Evolutionary conservation across 2,113 vertebrate species (phyloP).

Genomic region (Silurus glanis): DNA sequence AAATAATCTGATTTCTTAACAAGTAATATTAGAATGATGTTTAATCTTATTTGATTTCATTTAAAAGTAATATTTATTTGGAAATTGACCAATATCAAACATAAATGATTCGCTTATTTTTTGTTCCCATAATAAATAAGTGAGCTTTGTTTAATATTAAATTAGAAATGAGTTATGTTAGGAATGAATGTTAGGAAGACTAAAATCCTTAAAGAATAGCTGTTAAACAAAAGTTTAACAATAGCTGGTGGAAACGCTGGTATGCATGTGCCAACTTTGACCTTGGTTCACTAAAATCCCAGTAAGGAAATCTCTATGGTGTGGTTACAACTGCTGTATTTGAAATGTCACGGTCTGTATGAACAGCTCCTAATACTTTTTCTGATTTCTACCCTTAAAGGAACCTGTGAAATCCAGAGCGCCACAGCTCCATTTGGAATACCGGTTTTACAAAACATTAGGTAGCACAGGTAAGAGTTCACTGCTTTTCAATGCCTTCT

Average conservation of each 20-base stretch:
- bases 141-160: background rate
- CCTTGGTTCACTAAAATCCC: background rate
- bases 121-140: background rate
- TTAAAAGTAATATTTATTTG: background rate
- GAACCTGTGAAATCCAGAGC: slow-evolving; percentile 89
- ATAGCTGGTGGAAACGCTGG: slow-evolving; percentile 19
- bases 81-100: no score
- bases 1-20: background rate
- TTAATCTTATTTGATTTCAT: background rate
- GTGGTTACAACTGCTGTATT: slow-evolving; percentile 2
- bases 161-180: background rate
- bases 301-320: slow-evolving; percentile 15
- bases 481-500: background rate
- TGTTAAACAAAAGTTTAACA: slow-evolving; percentile 6
- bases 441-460: slow-evolving; percentile 89
- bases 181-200: background rate
- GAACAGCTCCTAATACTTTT: slow-evolving; percentile 4
- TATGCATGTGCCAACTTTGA: slow-evolving; percentile 1
- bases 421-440: slow-evolving; percentile 87
- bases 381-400: slow-evolving; percentile 63
- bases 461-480: slow-evolving; percentile 77
- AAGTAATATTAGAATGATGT: background rate
- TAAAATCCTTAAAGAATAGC: background rate
- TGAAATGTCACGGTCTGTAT: background rate
- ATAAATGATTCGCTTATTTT: background rate